phyloP scores from a whole-genome alignment of 2,888 invertebrate genomes.

The Callimorpha dominula region DNA sequence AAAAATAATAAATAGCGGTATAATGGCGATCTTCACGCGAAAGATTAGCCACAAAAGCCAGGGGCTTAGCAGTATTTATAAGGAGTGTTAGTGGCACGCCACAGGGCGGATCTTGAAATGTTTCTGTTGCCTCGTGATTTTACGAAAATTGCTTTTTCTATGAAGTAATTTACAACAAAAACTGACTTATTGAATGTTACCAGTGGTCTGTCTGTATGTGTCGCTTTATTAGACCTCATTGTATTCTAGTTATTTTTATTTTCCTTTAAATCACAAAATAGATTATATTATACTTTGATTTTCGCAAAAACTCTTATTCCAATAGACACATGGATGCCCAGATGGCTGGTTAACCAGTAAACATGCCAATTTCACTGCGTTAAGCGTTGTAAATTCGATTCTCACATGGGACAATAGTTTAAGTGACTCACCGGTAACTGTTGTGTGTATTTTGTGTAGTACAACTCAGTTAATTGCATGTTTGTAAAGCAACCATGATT shows the following conservation, averaged over 20 bases:
- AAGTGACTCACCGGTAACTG: neutral
- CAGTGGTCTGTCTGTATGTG: neutral
- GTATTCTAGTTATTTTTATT: too few species aligned
- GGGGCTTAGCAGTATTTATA: slow-evolving; percentile 85
- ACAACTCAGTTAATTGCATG: neutral
- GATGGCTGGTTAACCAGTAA: neutral
- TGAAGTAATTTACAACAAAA: slow-evolving; percentile 42
- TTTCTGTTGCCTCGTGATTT: slow-evolving; percentile 54
- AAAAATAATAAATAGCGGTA: slow-evolving; percentile 84
- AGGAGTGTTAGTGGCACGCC: slow-evolving; percentile 81
- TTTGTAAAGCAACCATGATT: neutral
- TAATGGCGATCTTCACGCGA: slow-evolving; percentile 85
- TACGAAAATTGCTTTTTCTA: slow-evolving; percentile 50
- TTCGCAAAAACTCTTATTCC: neutral
- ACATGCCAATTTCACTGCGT: too few species aligned
- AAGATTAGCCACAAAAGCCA: slow-evolving; percentile 86
- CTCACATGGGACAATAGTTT: neutral
- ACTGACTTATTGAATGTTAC: slow-evolving; percentile 38
- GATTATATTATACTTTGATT: too few species aligned
- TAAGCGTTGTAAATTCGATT: too few species aligned
- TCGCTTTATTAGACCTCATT: too few species aligned
- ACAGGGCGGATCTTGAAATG: slow-evolving; percentile 65
- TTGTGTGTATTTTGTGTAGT: neutral
- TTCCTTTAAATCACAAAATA: too few species aligned
- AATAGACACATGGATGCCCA: neutral